These are phyloP conservation scores for Poecilia picta DNA, from an alignment of 2,797 vertebrate genomes.

Conservation along the genomic window DNA sequence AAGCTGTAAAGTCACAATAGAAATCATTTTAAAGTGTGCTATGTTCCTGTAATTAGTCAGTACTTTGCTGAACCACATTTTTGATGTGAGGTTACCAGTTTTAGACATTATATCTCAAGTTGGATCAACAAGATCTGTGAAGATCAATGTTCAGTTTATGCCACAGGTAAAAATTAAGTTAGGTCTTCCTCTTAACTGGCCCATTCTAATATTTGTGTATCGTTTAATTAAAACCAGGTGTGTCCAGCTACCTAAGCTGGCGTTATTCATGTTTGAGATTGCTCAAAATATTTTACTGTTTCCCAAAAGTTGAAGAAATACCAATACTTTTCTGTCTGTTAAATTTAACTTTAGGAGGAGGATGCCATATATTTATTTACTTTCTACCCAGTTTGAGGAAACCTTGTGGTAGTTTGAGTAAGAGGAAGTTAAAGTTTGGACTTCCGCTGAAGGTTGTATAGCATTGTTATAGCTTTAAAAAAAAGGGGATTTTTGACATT, in stretches of 20 bases:
- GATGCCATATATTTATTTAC: background rate
- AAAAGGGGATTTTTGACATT: background rate
- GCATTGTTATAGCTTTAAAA: background rate
- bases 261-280: background rate
- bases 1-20: background rate
- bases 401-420: constrained; percentile 5
- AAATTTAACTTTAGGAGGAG: background rate
- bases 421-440: constrained; percentile 34
- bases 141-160: background rate
- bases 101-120: background rate
- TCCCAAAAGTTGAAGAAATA: background rate
- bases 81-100: background rate
- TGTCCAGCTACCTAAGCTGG: background rate
- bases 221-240: background rate
- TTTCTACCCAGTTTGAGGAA: background rate
- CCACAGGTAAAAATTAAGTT: background rate
- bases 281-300: background rate
- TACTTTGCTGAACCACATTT: background rate
- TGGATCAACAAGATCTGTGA: background rate
- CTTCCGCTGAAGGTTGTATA: constrained; percentile 11
- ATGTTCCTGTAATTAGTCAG: background rate
- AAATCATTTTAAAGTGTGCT: background rate
- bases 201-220: background rate
- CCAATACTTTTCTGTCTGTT: background rate
- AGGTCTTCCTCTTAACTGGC: background rate